Base-by-base conservation (phyloP, 2,888 invertebrate genomes). In the Tachina lurida region DNA sequence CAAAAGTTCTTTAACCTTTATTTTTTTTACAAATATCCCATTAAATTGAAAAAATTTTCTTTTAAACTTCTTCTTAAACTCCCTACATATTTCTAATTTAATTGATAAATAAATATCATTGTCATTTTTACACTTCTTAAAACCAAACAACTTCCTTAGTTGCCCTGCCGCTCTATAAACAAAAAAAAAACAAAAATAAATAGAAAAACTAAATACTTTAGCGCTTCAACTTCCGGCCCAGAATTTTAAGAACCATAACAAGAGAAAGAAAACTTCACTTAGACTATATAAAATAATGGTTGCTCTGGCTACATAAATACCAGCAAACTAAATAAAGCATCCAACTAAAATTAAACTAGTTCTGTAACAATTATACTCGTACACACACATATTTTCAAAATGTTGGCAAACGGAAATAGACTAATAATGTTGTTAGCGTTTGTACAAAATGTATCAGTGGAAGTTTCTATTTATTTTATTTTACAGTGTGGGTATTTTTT, bases 401-500 rank as follows among this genome's bases (percentile, higher is more conserved):
- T 65, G 15, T 47, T 13, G 47, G 22, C 15, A 65, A 65, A 47
- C 65, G 65, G 65, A 47, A 19, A 22, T 15, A 22, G 15, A 65
- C 15, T 22, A 47, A 47, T 47, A 47, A 10, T 31, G 22, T 47
- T 22, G 65, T 63, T 22, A 12, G 13, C 13, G 2, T 31, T 63
- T 63, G 19, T 19, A 13, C n/a, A 39, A 17, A 63, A 17, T 17
- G 17, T 17, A 13, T 2, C 63, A 7, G 3, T 2, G 22, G 47
- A 10, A 47, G 19, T 65, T 65, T 47, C 15, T 47, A 60, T 60
- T n/a, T 60, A 60, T 60, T 45, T 65, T 47, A 10, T 31, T 31
- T 17, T 47, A 63, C 43, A 45, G 12, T 15, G 15, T 19, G 9
- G 17, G 19, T 22, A 3, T 17, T 63, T 22, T 43, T 15, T 65